Evolutionary conservation across 2,797 vertebrate genomes (phyloP).

Genomic region (Odontamblyopus lacepedii): DNA sequence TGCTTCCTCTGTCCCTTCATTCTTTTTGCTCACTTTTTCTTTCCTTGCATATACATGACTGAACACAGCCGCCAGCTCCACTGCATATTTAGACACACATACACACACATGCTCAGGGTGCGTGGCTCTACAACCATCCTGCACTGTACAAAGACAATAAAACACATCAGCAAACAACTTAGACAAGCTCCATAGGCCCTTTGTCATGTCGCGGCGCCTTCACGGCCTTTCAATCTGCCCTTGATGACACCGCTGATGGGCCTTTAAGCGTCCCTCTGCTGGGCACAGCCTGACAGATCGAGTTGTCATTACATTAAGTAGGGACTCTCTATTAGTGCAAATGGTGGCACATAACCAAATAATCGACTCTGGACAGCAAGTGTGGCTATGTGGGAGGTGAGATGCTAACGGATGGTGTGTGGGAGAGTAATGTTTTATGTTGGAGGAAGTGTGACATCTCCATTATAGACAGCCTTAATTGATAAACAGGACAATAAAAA

Average conservation of each 20-base stretch:
- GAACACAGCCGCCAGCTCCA: conserved; percentile 44
- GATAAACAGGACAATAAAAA: conserved; percentile 75
- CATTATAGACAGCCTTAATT: conserved; percentile 74
- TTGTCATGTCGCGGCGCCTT: conserved; percentile 52
- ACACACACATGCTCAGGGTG: conserved; percentile 14
- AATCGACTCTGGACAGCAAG: conserved; percentile 70
- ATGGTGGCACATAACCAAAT: conserved; percentile 70
- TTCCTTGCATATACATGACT: conserved; percentile 54
- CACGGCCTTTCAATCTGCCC: conserved; percentile 56
- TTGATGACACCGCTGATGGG: conserved; percentile 58
- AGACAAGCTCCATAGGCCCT: conserved; percentile 48
- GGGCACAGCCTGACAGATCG: conserved; percentile 51
- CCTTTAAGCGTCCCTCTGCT: conserved; percentile 50
- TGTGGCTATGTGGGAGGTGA: conserved; percentile 76
- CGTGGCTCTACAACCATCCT: conserved; percentile 26
- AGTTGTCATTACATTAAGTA: conserved; percentile 68
- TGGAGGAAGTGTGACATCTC: conserved; percentile 73
- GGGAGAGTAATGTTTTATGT: conserved; percentile 77
- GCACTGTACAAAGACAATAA: conserved; percentile 55
- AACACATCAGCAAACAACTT: conserved; percentile 59
- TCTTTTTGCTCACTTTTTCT: conserved; percentile 58
- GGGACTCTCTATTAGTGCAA: conserved; percentile 69
- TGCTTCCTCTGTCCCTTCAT: conserved; percentile 34
- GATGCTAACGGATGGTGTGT: conserved; percentile 77
- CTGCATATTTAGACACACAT: conserved; percentile 21